phyloP scores from a whole-genome alignment of 2,113 vertebrate species.

The Brevimyrus niger region DNA sequence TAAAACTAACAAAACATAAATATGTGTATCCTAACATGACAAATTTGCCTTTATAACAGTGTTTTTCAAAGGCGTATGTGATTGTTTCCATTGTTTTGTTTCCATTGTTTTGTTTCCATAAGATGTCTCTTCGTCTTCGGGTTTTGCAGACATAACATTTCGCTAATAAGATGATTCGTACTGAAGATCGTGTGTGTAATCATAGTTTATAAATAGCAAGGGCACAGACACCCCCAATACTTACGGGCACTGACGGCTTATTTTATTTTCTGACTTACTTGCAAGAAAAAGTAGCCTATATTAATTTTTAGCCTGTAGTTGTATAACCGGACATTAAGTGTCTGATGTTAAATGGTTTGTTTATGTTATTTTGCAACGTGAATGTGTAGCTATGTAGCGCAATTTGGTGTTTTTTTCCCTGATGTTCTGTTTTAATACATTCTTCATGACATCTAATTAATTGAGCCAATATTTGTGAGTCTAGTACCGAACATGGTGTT shows the following conservation, averaged over 20 bases:
- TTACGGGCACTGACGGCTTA: not conserved
- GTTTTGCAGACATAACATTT: not conserved
- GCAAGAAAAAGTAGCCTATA: not conserved
- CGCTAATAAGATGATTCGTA: not conserved
- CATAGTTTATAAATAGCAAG: not conserved
- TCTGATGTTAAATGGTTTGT: not conserved
- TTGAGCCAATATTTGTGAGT: slow-evolving; percentile 8
- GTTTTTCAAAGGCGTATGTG: not conserved
- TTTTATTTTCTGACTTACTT: not conserved
- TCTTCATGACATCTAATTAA: not conserved
- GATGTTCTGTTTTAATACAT: not conserved
- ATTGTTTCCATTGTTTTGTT: not conserved
- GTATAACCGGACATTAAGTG: not conserved
- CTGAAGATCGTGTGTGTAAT: not conserved
- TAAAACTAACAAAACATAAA: not conserved
- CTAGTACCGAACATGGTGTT: not conserved
- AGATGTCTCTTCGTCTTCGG: not conserved
- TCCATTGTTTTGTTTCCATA: not conserved
- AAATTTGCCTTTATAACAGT: not conserved
- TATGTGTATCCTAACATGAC: not conserved
- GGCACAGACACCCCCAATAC: not conserved
- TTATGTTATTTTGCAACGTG: not conserved
- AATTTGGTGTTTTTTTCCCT: not conserved
- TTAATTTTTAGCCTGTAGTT: not conserved
- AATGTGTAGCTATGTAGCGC: not conserved